phyloP scores from a whole-genome alignment of 2,113 vertebrate species.

The Tragelaphus buxtoni region DNA sequence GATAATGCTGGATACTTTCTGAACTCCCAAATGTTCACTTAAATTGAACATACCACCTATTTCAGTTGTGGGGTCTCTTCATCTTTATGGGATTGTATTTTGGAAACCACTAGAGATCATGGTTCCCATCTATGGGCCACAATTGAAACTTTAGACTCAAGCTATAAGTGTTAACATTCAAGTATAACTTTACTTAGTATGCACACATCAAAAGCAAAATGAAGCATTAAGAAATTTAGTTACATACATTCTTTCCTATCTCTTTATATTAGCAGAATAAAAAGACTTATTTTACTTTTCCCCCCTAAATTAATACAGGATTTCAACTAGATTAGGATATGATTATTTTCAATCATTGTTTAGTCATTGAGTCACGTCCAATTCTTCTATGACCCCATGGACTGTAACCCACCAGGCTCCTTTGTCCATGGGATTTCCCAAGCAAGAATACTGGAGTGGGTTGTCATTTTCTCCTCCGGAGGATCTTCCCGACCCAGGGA shows the following conservation, averaged over 20 bases:
- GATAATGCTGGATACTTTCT: background rate
- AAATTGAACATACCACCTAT: background rate
- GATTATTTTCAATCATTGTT: background rate
- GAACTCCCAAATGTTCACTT: background rate
- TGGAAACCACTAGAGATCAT: background rate
- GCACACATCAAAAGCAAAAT: background rate
- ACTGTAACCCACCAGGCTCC: background rate
- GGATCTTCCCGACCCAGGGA: background rate
- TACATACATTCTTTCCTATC: background rate
- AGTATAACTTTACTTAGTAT: background rate
- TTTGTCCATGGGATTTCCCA: background rate
- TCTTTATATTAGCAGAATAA: background rate
- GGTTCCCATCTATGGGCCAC: background rate
- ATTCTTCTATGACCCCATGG: background rate
- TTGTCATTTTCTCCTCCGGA: background rate
- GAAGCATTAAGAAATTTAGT: background rate
- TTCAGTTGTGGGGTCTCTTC: background rate
- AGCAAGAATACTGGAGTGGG: background rate
- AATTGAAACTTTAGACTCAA: background rate
- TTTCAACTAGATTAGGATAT: background rate
- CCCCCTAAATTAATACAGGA: background rate
- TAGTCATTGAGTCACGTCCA: background rate
- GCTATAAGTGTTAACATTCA: background rate
- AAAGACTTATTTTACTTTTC: background rate
- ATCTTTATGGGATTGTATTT: background rate